Base-by-base conservation (phyloP, 2,113 vertebrate species). In the Halcyon malimbica region DNA sequence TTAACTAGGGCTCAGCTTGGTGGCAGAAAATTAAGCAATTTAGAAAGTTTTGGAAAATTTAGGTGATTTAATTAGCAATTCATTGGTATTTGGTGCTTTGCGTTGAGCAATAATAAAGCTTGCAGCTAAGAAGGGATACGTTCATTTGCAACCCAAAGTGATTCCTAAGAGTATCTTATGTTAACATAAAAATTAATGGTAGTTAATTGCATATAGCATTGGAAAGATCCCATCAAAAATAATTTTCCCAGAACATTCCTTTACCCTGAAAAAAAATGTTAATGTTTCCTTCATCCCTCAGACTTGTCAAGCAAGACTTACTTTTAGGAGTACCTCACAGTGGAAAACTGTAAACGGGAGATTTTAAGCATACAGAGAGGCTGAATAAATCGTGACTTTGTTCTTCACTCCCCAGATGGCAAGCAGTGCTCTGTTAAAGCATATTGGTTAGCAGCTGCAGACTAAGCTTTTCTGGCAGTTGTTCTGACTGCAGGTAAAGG, bases 251-350 rank as follows among this genome's bases (percentile, higher is more conserved):
- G 64, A 91, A 48, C 75, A 31, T 65, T 80, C 41, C 64, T 39
- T 68, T 21, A 16, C 17, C 8, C 23, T 57, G n/a, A 62, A 60
- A 84, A 14, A 75, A 75, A 63, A 44, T 0, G 1, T 29, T 69
- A 64, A 16, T 7, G 6, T 89, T 91, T 67, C 42, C 62, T 60
- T 87, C 33, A 42, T 51, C 33, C 21, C 19, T 73, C 76, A 69
- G 37, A 69, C 16, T 35, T 56, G 18, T 70, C 59, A 83, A 77
- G 46, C 10, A 80, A 63, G 64, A 37, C 29, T 63, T 70, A 82
- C 69, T 94, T 91, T 83, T 70, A 89, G 64, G 59, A 90, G 37
- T n/a, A 94, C n/a, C 64, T 93, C 64, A 50, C 23, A 73, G 71
- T 74, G 68, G 67, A 90, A 83, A 80, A 83, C 17, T 41, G 16